Conservation (phyloP, 2,888 invertebrate species). For the Argyra leucocephala region DNA sequence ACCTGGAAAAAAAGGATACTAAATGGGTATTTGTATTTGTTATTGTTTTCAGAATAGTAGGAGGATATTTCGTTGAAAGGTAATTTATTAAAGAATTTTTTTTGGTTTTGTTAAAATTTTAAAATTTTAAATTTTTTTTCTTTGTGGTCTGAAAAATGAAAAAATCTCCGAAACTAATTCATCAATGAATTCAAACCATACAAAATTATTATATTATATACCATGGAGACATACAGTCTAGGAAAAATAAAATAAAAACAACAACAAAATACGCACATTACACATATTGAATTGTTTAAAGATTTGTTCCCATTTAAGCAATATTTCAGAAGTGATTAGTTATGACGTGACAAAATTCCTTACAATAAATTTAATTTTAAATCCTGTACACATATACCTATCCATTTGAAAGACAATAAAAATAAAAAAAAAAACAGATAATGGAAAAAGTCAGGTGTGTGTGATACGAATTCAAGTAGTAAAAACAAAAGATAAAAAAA, state of each 20-base stretch:
- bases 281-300: too few species aligned
- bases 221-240: neutral
- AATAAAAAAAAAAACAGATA: too few species aligned
- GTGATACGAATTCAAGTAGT: too few species aligned
- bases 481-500: neutral
- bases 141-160: neutral
- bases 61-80: neutral
- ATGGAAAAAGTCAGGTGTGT: neutral
- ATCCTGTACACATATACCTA: neutral
- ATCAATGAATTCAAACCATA: neutral
- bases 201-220: neutral
- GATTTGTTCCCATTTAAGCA: neutral
- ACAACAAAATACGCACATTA: neutral
- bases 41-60: neutral
- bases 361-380: slow-evolving; percentile 1
- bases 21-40: slow-evolving; percentile 1
- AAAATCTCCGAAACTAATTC: slow-evolving; percentile 5
- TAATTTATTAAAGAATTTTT: slow-evolving; percentile 6
- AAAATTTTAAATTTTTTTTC: neutral
- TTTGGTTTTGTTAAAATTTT: neutral
- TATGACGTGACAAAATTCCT: slow-evolving; percentile 2
- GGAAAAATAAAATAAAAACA: neutral
- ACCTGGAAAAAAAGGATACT: neutral
- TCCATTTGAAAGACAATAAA: neutral
- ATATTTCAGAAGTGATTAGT: neutral